Evolutionary conservation across 2,113 vertebrate species (phyloP), one percentile per base, ranked within the genome.

Genomic region (Apteryx owenii): DNA sequence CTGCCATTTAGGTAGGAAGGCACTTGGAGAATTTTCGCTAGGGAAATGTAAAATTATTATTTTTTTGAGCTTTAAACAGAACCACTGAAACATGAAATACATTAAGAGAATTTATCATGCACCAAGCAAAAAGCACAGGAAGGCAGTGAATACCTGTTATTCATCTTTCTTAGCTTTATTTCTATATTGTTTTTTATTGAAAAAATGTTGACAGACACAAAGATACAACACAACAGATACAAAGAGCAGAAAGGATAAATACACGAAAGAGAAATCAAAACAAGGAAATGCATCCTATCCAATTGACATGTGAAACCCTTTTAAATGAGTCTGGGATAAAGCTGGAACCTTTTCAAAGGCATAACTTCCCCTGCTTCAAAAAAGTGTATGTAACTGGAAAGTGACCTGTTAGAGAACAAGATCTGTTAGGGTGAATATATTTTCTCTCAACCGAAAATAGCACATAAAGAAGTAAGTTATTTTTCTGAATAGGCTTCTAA

Each of bases 391-490:
- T 68, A 85, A 88, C 87, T 90, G 82, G 91, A 90, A 88, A 95
- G 71, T 97, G 97, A 97, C 95, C 96, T 95, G 89, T 83, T 96
- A 78, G 69, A 93, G 64, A 88, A 95, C 42, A 53, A 93, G 54
- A 51, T 96, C 71, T 89, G 81, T 78, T 90, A 88, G 77, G 72
- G 94, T 95, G 93, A 94, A 96, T 95, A 75, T 65, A 85, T 95
- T 93, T 95, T 93, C 87, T 95, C 88, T 91, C 65, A 91, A 70
- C 21, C 14, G 64, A 93, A 97, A 96, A 85, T 60, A 91, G 42
- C 89, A 81, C 80, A 33, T 68, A 81, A 94, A 95, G 70, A 42
- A 94, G 60, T 84, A 38, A 73, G 50, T 85, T 95, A 60, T 94
- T 95, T 91, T 93, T 91, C 91, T 89, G 91, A 88, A 88, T 93